Evolutionary conservation across 2,888 invertebrate genomes (phyloP), one percentile per base, ranked within the genome.

Genomic region (Apamea crenata): DNA sequence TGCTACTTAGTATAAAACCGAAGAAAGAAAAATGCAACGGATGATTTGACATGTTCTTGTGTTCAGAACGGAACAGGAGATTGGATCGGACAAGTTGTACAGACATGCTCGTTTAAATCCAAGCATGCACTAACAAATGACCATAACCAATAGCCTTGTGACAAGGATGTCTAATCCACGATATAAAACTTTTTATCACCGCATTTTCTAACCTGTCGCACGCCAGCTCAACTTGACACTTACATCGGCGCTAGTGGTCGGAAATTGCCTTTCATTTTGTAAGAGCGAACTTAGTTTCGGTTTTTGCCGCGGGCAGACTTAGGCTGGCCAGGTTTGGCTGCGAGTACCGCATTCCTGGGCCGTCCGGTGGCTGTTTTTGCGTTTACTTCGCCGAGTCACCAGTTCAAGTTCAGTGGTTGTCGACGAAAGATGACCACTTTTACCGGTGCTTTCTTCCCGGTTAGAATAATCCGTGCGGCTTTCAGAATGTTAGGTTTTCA

Each of bases 361-460:
- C 92, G 90, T 94, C 94, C 95, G 94, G 92, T 82, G 86, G 72
- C 83, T 80, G 91, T 95, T 95, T 94, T 95, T 95, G 93, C 93
- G 90, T 90, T 94, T 95, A 94, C 95, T 90, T 85, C 67, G 77
- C 67, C 75, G 61, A 86, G 80, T 83, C 86, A 86, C 80, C 89
- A 84, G 90, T 90, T 91, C 92, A 91, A 91, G 89, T 91, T 91
- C 89, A 89, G 69, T 87, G 72, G 77, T 50, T 80, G 78, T 50
- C 66, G 69, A 88, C 74, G 89, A 90, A 89, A 90, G 92, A 91
- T 91, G 91, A 87, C 89, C 92, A 94, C 94, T 94, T 93, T 94
- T 95, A 94, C 94, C 94, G 91, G 82, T 82, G 70, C 82, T 89
- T 85, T 90, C 84, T 82, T 87, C 78, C 44, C 50, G 66, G 73